phyloP scores from a whole-genome alignment of 2,797 vertebrate genomes.

The Hippocampus kuda region DNA sequence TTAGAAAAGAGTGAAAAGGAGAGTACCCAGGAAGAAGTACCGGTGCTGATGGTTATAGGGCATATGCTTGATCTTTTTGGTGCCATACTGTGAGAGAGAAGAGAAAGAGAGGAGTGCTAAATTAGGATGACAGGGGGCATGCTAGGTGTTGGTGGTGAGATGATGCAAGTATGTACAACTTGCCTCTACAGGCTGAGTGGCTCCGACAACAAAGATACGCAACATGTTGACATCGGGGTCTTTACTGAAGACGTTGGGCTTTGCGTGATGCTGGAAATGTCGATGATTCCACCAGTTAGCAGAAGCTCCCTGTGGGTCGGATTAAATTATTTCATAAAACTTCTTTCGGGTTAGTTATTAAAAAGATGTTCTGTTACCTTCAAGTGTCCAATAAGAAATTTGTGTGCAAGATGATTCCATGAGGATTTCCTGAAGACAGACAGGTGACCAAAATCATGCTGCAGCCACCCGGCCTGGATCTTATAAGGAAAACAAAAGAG shows the following conservation, averaged over 20 bases:
- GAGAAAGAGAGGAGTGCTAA: not conserved
- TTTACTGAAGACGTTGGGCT: conserved; percentile 86
- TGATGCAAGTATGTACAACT: not conserved
- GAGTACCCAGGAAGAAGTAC: conserved; percentile 92
- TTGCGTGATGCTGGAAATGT: conserved; percentile 93
- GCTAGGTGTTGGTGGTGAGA: not conserved
- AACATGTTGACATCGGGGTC: conserved; percentile 93
- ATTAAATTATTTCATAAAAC: not conserved
- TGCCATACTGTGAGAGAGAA: conserved; percentile 73
- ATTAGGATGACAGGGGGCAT: not conserved
- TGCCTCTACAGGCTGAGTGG: conserved; percentile 84
- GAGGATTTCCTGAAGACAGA: conserved; percentile 83
- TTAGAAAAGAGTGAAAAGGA: not conserved
- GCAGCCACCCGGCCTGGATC: conserved; percentile 80
- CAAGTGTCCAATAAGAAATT: conserved; percentile 86
- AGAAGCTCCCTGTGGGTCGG: conserved; percentile 76
- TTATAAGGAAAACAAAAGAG: conserved; percentile 34
- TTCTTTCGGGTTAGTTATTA: not conserved
- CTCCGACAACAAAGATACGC: conserved; percentile 79
- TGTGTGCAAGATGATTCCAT: conserved; percentile 87
- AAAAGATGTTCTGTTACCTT: conserved; percentile 68
- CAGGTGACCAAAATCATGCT: conserved; percentile 83
- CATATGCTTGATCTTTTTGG: conserved; percentile 86
- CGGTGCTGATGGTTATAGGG: conserved; percentile 89
- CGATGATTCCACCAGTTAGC: conserved; percentile 97